These are phyloP conservation scores for Ceraclea dissimilis DNA, from an alignment of 2,888 invertebrate genomes.

Conservation along the genomic window DNA sequence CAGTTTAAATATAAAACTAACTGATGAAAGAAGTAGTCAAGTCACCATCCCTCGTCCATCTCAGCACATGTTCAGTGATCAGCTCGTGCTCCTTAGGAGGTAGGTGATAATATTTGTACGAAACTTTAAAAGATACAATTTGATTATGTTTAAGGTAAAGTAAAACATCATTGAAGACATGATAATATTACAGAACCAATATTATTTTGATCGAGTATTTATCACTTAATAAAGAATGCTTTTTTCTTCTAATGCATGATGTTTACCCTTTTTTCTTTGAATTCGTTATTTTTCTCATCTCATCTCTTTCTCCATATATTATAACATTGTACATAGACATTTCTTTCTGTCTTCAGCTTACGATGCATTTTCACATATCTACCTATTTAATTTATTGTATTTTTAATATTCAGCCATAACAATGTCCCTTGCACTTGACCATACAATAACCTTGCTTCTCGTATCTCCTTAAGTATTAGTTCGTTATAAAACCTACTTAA, in stretches of 20 bases:
- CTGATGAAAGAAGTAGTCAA: no score
- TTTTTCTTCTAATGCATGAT: conserved; percentile 8
- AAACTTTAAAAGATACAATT: not conserved
- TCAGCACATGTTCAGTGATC: no score
- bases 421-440: no score
- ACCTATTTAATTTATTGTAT: no score
- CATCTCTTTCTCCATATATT: no score
- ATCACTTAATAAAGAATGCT: conserved; percentile 18
- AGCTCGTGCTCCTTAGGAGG: not conserved
- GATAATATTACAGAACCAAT: conserved; percentile 7
- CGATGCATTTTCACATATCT: conserved; percentile 11
- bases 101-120: not conserved
- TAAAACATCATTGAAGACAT: conserved; percentile 15
- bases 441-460: no score
- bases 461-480: no score
- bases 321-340: conserved; percentile 11
- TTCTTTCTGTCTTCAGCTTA: conserved; percentile 11
- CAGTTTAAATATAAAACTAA: no score
- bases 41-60: no score
- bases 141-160: conserved; percentile 11
- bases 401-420: no score
- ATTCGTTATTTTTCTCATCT: not conserved
- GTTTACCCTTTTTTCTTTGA: conserved; percentile 2
- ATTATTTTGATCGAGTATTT: conserved; percentile 18
- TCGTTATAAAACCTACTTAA: no score